A percentile compares a stretch with the other conserved stretches of the same genome.
Evolutionary conservation across 2,888 invertebrate genomes (phyloP).

Genomic region (Caenorhabditis doughertyi): DNA sequence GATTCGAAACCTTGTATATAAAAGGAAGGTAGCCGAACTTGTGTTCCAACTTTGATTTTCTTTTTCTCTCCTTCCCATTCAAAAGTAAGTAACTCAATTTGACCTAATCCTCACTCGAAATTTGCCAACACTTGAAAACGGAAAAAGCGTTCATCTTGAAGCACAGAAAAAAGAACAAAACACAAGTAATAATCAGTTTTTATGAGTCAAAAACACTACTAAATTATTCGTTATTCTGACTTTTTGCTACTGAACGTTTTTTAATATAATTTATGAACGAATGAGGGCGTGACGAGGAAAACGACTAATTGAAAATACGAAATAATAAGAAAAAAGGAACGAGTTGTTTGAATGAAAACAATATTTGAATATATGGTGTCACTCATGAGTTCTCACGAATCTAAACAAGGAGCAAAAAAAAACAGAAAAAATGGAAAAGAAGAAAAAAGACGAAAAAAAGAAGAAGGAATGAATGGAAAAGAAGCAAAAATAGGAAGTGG

Average conservation of each 20-base stretch:
- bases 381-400: slow-evolving; percentile 36
- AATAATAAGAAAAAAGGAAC: not conserved
- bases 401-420: slow-evolving; percentile 1
- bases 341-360: slow-evolving; percentile 6
- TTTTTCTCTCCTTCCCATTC: no score
- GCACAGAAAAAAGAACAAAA: no score
- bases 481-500: slow-evolving; percentile 24
- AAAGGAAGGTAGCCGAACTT: not conserved
- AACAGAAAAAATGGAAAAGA: slow-evolving; percentile 2
- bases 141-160: no score
- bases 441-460: not conserved
- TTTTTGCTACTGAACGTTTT: no score
- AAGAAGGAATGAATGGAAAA: slow-evolving; percentile 13
- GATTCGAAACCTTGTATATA: no score
- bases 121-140: not conserved
- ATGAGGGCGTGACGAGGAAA: no score
- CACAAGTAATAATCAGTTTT: no score
- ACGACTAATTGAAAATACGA: not conserved
- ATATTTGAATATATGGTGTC: slow-evolving; percentile 6
- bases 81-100: slow-evolving; percentile 13
- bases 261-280: no score
- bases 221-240: no score
- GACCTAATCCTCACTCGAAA: not conserved
- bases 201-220: no score
- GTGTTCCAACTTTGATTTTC: slow-evolving; percentile 14